Percentiles rank a stretch among this genome's conserved stretches.
Conservation (phyloP, 2,797 vertebrate genomes). For the Lacerta agilis region DNA sequence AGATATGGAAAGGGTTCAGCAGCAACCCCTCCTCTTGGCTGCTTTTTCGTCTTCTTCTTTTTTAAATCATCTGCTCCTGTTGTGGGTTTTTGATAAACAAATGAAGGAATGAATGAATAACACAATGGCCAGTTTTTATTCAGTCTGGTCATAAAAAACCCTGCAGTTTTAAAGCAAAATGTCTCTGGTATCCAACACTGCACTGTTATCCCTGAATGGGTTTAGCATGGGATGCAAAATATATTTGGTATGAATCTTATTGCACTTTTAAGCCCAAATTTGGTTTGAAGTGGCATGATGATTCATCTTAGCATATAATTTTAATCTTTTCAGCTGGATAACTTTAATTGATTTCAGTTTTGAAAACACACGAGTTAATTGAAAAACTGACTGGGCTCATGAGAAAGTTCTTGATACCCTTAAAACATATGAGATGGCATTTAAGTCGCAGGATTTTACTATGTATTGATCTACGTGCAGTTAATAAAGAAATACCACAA, state of each 20-base stretch:
- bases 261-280: not conserved
- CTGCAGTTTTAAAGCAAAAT: not conserved
- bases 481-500: constrained; percentile 19
- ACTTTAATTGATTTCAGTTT: constrained; percentile 23
- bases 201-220: not conserved
- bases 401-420: not conserved
- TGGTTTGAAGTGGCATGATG: not conserved
- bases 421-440: constrained; percentile 10
- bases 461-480: constrained; percentile 3
- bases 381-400: not conserved
- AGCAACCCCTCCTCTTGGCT: not conserved
- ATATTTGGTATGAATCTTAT: not conserved
- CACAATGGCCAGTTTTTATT: not conserved
- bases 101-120: not conserved
- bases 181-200: not conserved
- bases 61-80: not conserved
- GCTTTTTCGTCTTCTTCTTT: not conserved
- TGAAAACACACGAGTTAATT: not conserved
- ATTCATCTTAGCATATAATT: not conserved
- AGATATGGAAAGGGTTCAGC: not conserved
- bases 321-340: not conserved
- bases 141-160: not conserved
- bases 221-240: not conserved
- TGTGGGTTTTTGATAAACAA: not conserved
- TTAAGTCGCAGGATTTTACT: not conserved